Conservation (phyloP, 2,113 vertebrate genomes). For the Glaucomys volans region DNA sequence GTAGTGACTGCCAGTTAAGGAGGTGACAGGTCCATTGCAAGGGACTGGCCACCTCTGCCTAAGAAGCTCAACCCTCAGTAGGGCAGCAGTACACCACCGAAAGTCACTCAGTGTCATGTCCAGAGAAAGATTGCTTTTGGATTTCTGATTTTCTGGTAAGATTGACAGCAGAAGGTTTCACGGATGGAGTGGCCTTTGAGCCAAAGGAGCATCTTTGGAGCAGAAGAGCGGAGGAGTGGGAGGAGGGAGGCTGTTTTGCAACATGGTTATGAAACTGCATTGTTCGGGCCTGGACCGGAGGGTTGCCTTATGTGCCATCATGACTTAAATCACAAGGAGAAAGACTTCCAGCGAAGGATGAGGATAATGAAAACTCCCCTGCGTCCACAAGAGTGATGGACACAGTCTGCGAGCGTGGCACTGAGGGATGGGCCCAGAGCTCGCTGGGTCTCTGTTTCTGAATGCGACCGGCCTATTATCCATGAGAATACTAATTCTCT, state of each 20-base stretch:
- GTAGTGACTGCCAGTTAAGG: not conserved
- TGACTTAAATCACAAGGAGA: constrained; percentile 34
- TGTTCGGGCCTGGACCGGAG: not conserved
- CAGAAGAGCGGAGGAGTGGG: not conserved
- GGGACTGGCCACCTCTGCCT: not conserved
- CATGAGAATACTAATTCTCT: constrained; percentile 55
- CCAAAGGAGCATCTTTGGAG: not conserved
- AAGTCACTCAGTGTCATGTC: not conserved
- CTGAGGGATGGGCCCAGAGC: not conserved
- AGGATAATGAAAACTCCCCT: constrained; percentile 39
- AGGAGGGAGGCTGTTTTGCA: not conserved
- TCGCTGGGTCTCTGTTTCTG: constrained; percentile 50
- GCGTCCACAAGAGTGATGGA: not conserved
- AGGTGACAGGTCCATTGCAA: not conserved
- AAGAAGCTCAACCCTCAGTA: not conserved
- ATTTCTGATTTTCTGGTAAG: not conserved
- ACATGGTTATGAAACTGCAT: not conserved
- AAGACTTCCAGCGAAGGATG: not conserved
- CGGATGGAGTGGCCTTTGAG: not conserved
- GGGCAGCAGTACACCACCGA: fast-evolving
- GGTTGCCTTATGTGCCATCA: not conserved
- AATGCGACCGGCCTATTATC: not conserved
- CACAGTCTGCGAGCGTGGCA: not conserved
- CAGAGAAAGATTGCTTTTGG: not conserved
- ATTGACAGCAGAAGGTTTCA: not conserved